Conservation (phyloP, 2,888 invertebrate genomes). For the Hartigia nigra region DNA sequence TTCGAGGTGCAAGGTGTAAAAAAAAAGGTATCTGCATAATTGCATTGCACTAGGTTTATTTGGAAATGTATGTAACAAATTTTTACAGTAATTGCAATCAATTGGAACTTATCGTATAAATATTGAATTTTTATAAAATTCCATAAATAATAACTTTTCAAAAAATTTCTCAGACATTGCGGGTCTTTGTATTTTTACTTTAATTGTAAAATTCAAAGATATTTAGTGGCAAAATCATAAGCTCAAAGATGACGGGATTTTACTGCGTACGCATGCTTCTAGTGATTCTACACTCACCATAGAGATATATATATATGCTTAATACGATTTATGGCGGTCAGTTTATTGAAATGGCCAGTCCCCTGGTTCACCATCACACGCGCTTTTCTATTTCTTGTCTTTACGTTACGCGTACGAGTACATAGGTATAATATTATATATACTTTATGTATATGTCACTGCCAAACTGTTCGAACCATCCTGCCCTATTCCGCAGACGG, state of each 20-base stretch:
- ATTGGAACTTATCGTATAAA: not conserved
- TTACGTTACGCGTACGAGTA: not conserved
- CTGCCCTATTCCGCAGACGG: not conserved
- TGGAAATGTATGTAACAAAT: not conserved
- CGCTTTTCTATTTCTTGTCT: not conserved
- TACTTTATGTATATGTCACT: not conserved
- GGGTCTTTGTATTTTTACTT: not conserved
- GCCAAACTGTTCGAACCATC: not conserved
- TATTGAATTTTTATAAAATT: not conserved
- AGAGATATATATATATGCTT: not conserved
- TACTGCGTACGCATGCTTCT: not conserved
- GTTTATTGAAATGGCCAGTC: conserved; percentile 54
- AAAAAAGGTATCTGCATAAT: conserved; percentile 42
- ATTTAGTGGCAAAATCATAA: not conserved
- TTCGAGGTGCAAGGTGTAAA: conserved; percentile 45
- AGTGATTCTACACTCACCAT: not conserved
- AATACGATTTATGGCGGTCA: conserved; percentile 53
- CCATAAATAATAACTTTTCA: not conserved
- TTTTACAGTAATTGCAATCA: not conserved
- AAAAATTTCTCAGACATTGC: not conserved
- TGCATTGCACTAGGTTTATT: conserved; percentile 13
- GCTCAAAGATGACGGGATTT: not conserved
- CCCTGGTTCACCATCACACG: not conserved
- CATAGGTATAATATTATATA: not conserved
- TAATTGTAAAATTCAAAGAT: not conserved